Evolutionary conservation across 2,888 invertebrate genomes (phyloP), one percentile per base, ranked within the genome.

Genomic region (Drosophila anceps): DNA sequence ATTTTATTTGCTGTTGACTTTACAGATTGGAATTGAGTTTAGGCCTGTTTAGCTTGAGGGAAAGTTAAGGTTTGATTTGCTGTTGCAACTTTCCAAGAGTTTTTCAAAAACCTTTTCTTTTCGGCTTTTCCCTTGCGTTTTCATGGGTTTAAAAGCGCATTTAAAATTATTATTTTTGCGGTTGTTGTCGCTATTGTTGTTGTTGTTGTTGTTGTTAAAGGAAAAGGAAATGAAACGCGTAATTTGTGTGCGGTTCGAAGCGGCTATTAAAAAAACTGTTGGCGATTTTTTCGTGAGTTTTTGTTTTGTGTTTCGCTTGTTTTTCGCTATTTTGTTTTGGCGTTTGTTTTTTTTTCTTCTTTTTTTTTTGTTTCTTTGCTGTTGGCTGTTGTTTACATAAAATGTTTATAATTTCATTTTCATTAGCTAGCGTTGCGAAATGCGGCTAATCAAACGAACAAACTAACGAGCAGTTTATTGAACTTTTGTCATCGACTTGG

Each of bases 401-500:
- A 90, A 80, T 88, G 85, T 73, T 84, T 75, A 84, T 87, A 90
- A 88, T 90, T 90, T 85, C 75, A 73, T 86, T 90, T 85, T 86
- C 72, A 87, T 86, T 87, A 90, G 76, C 68, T 74, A 62, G 72
- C 76, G 67, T 89, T 90, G 74, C 84, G 66, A 86, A 80, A 69
- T 71, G 83, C 67, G 69, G 58, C 64, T 74, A 67, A 75, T 74
- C 69, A 62, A 65, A 74, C 51, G 43, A 35, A n/a, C 51, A 69
- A 64, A 43, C 55, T 31, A 44, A 51, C 35, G 59, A 51, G 20
- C 33, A 59, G 84, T 84, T 90, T 82, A 74, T 77, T 86, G 91
- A 86, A 90, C 91, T 65, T 73, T 73, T 75, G 79, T 82, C 74
- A 81, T 65, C 76, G 64, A 43, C 51, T 67, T 81, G 71, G 73